Evolutionary conservation across 2,888 invertebrate species (phyloP).

Genomic region (Theodoxus fluviatilis): DNA sequence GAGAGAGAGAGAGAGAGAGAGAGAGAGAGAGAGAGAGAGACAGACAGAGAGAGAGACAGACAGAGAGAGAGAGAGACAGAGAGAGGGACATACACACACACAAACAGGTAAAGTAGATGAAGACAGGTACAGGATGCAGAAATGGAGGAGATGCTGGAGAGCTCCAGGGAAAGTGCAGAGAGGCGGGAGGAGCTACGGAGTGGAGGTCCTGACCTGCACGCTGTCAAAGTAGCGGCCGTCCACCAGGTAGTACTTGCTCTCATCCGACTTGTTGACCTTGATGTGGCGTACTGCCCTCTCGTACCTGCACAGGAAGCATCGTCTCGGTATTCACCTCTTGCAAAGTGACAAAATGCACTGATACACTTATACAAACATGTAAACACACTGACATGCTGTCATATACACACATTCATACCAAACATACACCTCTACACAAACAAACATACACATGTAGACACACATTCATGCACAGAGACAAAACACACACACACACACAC

Average conservation of each 20-base stretch:
- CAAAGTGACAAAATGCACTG: too few species aligned
- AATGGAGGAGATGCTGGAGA: neutral
- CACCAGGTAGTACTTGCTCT: constrained; percentile 75
- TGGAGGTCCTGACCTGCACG: constrained; percentile 72
- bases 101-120: neutral
- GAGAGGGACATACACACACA: neutral
- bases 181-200: neutral
- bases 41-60: too few species aligned
- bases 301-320: constrained; percentile 40
- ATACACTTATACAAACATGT: too few species aligned
- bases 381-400: too few species aligned
- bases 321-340: neutral
- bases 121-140: neutral
- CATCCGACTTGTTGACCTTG: constrained; percentile 57
- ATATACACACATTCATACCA: too few species aligned
- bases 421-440: too few species aligned
- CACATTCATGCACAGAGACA: too few species aligned
- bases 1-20: too few species aligned
- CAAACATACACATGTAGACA: too few species aligned
- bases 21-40: too few species aligned
- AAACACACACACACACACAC: too few species aligned
- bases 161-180: neutral
- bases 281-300: constrained; percentile 65
- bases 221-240: constrained; percentile 89
- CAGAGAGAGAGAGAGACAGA: too few species aligned